Evolutionary conservation across 2,113 vertebrate species (phyloP).

Genomic region (Menura novaehollandiae): DNA sequence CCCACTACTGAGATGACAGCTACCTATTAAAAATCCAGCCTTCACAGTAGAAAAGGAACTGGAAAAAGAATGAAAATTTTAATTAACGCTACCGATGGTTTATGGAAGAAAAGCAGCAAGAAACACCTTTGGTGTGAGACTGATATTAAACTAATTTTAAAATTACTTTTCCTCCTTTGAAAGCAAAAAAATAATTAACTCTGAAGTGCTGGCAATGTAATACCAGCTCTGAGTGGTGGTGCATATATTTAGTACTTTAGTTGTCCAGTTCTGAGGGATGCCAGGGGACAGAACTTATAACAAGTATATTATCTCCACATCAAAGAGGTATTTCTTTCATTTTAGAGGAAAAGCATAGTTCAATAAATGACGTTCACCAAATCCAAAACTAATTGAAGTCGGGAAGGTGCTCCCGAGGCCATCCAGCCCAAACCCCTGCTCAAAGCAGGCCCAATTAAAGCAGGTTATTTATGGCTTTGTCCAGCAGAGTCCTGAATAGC

Average conservation of each 20-base stretch:
- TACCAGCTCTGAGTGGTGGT: background rate
- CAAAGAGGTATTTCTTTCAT: background rate
- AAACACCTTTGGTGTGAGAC: background rate
- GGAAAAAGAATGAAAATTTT: background rate
- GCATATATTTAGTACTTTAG: background rate
- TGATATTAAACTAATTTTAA: conserved; percentile 11
- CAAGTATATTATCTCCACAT: background rate
- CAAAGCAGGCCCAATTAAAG: background rate
- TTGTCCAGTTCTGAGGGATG: background rate
- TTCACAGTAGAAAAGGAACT: background rate
- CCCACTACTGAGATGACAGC: background rate
- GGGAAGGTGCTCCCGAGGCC: background rate
- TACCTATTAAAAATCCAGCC: background rate
- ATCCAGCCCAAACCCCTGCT: rapidly evolving
- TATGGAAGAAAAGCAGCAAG: conserved; percentile 3
- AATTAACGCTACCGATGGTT: background rate
- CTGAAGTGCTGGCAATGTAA: background rate
- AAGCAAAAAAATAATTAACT: conserved; percentile 50
- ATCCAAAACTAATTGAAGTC: background rate
- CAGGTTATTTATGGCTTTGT: background rate
- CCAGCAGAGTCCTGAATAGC: background rate
- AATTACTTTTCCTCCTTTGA: conserved; percentile 9
- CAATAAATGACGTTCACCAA: background rate
- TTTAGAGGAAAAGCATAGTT: background rate
- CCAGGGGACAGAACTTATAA: background rate